A percentile compares a stretch with the other conserved stretches of the same genome.
phyloP scores from a whole-genome alignment of 2,113 vertebrate species.

The Centropus bengalensis region DNA sequence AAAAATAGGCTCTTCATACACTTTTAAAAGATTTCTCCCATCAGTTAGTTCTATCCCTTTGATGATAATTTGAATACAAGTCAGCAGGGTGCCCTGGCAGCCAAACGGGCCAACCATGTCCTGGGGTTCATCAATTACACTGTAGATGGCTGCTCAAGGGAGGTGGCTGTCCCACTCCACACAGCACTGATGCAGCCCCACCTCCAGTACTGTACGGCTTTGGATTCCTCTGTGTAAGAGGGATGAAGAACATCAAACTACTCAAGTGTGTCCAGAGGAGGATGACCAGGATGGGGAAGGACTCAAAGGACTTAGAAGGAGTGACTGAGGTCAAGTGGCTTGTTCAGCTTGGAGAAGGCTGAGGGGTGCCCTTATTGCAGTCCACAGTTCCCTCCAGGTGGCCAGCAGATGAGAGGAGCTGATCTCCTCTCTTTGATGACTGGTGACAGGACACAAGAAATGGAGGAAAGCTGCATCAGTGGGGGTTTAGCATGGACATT shows the following conservation, averaged over 20 bases:
- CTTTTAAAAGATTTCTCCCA: background rate
- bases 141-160: fast-evolving
- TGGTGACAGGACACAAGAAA: background rate
- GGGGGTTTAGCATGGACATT: background rate
- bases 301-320: background rate
- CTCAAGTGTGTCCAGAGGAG: background rate
- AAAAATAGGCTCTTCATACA: background rate
- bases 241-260: background rate
- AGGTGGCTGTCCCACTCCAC: background rate
- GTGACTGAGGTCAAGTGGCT: background rate
- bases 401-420: fast-evolving
- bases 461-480: background rate
- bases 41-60: background rate
- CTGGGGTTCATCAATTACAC: background rate
- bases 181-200: too few relatives aligned
- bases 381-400: fast-evolving
- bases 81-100: background rate
- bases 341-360: background rate
- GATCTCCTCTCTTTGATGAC: background rate
- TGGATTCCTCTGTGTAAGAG: background rate
- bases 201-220: background rate
- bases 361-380: background rate
- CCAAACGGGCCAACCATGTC: background rate
- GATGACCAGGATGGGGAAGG: background rate
- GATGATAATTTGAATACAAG: background rate